Evolutionary conservation across 2,113 vertebrate species (phyloP).

Genomic region (Ornithorhynchus anatinus): DNA sequence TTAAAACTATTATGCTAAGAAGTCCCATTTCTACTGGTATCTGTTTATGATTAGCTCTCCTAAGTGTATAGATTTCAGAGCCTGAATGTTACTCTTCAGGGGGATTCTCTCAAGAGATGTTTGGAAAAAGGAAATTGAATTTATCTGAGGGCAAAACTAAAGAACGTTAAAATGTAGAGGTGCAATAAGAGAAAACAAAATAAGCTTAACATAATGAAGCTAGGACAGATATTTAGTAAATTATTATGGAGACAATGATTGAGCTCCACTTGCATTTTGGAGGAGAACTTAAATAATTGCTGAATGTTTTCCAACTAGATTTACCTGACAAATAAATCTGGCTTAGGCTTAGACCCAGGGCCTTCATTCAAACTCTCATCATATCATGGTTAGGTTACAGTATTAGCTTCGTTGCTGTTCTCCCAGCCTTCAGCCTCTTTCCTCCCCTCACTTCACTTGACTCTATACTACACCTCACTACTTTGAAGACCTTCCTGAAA

Average conservation of each 20-base stretch:
- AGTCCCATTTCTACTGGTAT: not conserved
- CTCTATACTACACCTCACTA: too few relatives aligned
- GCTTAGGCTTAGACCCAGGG: slow-evolving; percentile 32
- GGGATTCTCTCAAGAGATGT: slow-evolving; percentile 22
- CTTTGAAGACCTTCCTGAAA: too few relatives aligned
- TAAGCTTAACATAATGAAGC: slow-evolving; percentile 61
- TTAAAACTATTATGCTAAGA: slow-evolving; percentile 5
- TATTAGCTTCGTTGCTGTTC: too few relatives aligned
- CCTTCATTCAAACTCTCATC: too few relatives aligned
- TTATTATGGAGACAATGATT: slow-evolving; percentile 66
- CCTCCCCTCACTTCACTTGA: too few relatives aligned
- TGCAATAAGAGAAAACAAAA: slow-evolving; percentile 61
- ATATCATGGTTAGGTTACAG: too few relatives aligned
- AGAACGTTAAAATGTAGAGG: slow-evolving; percentile 49
- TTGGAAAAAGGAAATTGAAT: slow-evolving; percentile 52
- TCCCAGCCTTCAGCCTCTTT: too few relatives aligned
- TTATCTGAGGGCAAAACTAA: slow-evolving; percentile 42
- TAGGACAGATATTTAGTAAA: slow-evolving; percentile 60
- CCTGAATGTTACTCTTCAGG: slow-evolving; percentile 29
- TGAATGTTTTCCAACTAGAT: slow-evolving; percentile 42
- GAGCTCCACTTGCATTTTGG: slow-evolving; percentile 67
- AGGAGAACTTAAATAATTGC: slow-evolving; percentile 64
- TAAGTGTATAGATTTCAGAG: slow-evolving; percentile 10
- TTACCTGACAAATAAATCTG: slow-evolving; percentile 43
- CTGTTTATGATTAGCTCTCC: slow-evolving; percentile 15